phyloP scores from a whole-genome alignment of 1,140 invertebrate genomes.

The Telenomus remus region DNA sequence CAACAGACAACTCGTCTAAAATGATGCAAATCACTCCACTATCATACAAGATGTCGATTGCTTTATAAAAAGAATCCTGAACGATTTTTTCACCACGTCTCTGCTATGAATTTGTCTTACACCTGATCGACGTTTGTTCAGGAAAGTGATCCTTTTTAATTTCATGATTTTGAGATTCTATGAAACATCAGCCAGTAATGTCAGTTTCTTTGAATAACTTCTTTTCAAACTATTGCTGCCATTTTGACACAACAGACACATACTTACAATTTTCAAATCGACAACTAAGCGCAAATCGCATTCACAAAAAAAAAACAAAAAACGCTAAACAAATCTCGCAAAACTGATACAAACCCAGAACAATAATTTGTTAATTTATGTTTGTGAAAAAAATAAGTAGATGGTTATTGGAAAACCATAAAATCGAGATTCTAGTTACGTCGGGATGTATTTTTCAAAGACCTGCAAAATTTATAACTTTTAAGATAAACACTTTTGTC shows the following conservation, averaged over 20 bases:
- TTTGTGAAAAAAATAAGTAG: conserved; percentile 23
- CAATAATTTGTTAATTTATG: conserved; percentile 45
- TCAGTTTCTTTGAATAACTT: conserved; percentile 21
- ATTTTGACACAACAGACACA: conserved; percentile 32
- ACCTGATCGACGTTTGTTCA: conserved; percentile 1
- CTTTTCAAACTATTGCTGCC: conserved; percentile 43
- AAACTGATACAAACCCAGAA: conserved; percentile 23
- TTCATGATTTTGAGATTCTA: neutral
- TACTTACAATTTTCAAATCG: conserved; percentile 34
- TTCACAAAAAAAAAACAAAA: conserved; percentile 9
- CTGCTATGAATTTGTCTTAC: conserved; percentile 25
- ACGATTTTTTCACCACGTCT: conserved; percentile 21
- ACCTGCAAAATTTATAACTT: conserved; percentile 6
- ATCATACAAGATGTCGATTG: conserved; percentile 15
- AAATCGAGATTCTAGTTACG: conserved; percentile 17
- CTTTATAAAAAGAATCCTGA: conserved; percentile 19
- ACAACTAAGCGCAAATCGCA: conserved; percentile 39
- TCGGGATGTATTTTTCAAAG: conserved; percentile 31
- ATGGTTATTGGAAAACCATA: neutral
- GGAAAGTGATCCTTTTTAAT: conserved; percentile 4
- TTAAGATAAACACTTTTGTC: neutral
- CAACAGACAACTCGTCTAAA: conserved; percentile 31
- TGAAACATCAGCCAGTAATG: neutral
- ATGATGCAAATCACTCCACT: conserved; percentile 18
- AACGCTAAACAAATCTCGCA: neutral